Base-by-base conservation (phyloP, 2,797 vertebrate species). In the Pseudochirops corinnae region DNA sequence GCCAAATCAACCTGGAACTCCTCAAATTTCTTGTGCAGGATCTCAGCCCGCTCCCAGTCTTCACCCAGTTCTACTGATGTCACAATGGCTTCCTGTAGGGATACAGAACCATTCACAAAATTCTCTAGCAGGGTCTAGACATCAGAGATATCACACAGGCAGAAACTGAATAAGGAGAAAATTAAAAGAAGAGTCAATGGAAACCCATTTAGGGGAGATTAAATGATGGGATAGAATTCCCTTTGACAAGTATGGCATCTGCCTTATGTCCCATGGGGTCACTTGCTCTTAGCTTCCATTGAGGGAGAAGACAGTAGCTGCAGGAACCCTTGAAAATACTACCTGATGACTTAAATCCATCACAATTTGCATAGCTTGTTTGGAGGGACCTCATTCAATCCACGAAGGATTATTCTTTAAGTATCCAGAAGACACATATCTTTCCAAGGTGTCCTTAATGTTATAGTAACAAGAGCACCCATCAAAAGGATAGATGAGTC, bases 1-100 rank as follows among this genome's bases (percentile, higher is more conserved):
- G 7, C 92, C 95, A 98, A 87, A 1, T 98, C 98, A 0, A 55
- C 94, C 39, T 97, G 97, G 90, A 98, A 98, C 10, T 98, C 98
- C 87, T 98, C 97, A 93, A 98, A 98, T 93, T 98, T 98, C 96
- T 98, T 98, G 90, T 97, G 97, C 9, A 98, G 93, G 62, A 97
- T 33, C 55, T 98, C 98, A 1, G 98, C 97, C 29, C 96, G 91
- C 5, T 98, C 98, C 98, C 98, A 98, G 94, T 97, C 97, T 13
- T 98, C 95, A 29, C 97, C 97, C 33, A 97, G 92, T 55, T 98
- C 97, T 31, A 58, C 96, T 0, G 96, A 97, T 14, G 95, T 97
- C 53, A 95, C 98, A 7, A 98, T 96, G 10, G 97, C 95, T 16
- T 98, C 97, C 98, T 98, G 28, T 10, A 55, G 52, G 56, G 2